Evolutionary conservation across 2,888 invertebrate genomes (phyloP).

Genomic region (Charanyca ferruginea): DNA sequence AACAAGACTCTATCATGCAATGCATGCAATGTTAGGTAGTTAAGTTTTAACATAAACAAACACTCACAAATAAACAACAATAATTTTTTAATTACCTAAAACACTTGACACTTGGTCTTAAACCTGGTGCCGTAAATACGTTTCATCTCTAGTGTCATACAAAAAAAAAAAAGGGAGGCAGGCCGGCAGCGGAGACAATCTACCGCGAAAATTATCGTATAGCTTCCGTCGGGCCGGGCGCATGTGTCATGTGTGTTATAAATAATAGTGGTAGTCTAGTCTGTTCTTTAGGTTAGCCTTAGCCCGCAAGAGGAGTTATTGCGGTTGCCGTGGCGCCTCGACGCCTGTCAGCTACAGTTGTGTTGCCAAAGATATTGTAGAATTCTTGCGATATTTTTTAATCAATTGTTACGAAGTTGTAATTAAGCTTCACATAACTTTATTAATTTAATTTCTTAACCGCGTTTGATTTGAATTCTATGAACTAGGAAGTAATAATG

Average conservation of each 20-base stretch:
- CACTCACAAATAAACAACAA: too few relatives aligned
- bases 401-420: neutral
- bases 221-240: neutral
- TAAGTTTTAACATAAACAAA: too few relatives aligned
- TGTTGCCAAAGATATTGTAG: neutral
- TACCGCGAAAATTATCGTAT: neutral
- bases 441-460: too few relatives aligned
- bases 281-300: neutral
- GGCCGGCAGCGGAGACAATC: neutral
- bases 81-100: too few relatives aligned
- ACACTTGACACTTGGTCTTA: too few relatives aligned
- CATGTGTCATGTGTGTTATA: too few relatives aligned
- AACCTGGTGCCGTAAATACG: too few relatives aligned
- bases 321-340: neutral
- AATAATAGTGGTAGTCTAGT: neutral
- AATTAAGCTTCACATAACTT: neutral
- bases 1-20: too few relatives aligned
- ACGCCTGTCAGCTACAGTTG: neutral
- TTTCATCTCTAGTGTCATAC: too few relatives aligned
- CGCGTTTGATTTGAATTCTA: conserved; percentile 1
- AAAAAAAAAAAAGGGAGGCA: neutral
- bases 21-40: too few relatives aligned
- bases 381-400: neutral
- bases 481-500: conserved; percentile 67
- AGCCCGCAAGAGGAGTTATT: neutral